Percentiles rank a stretch among this genome's conserved stretches.
Evolutionary conservation across 2,113 vertebrate genomes (phyloP).

Genomic region (Vimba vimba): DNA sequence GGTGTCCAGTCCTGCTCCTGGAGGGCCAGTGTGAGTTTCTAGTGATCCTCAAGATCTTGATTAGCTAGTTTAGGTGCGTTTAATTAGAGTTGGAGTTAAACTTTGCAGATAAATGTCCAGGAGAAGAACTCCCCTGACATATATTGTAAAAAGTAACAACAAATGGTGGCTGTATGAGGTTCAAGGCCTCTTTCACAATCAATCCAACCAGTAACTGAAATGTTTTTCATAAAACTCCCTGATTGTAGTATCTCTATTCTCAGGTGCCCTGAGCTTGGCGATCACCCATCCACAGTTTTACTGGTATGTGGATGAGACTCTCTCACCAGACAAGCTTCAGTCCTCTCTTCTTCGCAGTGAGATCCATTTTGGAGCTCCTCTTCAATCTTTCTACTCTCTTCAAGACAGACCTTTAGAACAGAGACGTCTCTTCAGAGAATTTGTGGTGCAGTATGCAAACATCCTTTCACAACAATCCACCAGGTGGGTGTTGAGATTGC

Average conservation of each 20-base stretch:
- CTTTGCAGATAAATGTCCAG: too few relatives aligned
- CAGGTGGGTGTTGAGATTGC: slow-evolving; percentile 75
- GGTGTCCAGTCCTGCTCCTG: not conserved
- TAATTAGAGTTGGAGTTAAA: too few relatives aligned
- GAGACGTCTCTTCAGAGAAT: slow-evolving; percentile 88
- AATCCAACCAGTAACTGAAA: too few relatives aligned
- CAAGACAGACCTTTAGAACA: slow-evolving; percentile 93
- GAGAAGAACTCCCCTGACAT: not conserved
- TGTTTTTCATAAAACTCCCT: not conserved
- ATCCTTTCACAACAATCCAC: slow-evolving; percentile 93
- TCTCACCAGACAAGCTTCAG: slow-evolving; percentile 87
- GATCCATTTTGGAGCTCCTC: slow-evolving; percentile 92
- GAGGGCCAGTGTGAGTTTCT: not conserved
- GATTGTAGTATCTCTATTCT: not conserved
- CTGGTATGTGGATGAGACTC: slow-evolving; percentile 94
- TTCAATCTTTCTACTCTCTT: slow-evolving; percentile 89
- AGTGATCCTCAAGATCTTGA: not conserved
- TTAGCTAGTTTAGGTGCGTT: not conserved
- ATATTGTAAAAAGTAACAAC: not conserved
- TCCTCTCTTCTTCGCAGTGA: slow-evolving; percentile 92
- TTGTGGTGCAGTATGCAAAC: slow-evolving; percentile 90
- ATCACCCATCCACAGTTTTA: slow-evolving; percentile 98
- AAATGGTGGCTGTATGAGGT: not conserved
- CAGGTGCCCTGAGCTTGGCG: slow-evolving; percentile 92
- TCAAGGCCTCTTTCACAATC: not conserved